Evolutionary conservation across 2,797 vertebrate genomes (phyloP).

Genomic region (Semaprochilodus insignis): DNA sequence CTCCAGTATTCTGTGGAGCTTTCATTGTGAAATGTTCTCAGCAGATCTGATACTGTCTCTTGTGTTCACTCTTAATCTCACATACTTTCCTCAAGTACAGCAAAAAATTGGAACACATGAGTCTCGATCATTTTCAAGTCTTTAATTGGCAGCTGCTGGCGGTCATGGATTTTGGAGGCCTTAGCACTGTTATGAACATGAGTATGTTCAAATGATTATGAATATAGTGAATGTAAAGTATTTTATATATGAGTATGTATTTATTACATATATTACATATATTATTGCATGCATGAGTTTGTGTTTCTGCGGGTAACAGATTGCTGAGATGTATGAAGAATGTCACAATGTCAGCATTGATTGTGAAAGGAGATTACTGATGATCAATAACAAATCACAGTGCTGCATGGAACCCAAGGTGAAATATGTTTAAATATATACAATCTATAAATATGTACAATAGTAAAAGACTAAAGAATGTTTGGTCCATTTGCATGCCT

Average conservation of each 20-base stretch:
- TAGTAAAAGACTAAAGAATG: not conserved
- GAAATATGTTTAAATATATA: not conserved
- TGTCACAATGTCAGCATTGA: not conserved
- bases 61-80: not conserved
- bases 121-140: not conserved
- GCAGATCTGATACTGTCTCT: not conserved
- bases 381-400: not conserved
- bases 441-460: not conserved
- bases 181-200: not conserved
- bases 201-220: not conserved
- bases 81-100: not conserved
- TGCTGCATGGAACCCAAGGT: slow-evolving; percentile 6
- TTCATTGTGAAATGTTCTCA: not conserved
- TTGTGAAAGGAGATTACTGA: not conserved
- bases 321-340: not conserved
- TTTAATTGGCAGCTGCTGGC: slow-evolving; percentile 12
- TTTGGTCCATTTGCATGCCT: not conserved
- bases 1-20: not conserved
- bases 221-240: slow-evolving; percentile 34
- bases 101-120: slow-evolving; percentile 1
- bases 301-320: not conserved
- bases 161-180: not conserved
- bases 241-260: slow-evolving; percentile 25
- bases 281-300: slow-evolving; percentile 22
- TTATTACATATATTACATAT: not conserved